Evolutionary conservation across 92 coral and sea anemone species (phyloP).

Genomic region (Porites divaricata): DNA sequence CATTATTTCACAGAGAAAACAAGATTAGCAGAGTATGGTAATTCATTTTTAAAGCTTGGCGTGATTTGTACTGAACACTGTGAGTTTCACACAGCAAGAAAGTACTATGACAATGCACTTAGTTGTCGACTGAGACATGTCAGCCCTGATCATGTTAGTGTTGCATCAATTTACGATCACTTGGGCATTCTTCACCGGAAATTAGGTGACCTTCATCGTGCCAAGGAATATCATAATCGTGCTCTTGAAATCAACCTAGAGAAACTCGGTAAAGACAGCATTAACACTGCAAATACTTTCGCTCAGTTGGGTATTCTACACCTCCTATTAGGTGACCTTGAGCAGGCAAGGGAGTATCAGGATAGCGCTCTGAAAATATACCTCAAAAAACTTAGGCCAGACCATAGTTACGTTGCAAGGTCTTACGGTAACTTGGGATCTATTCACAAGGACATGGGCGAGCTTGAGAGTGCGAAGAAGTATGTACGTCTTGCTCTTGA

Average conservation of each 20-base stretch:
- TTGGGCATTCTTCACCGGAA: not conserved
- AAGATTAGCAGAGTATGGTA: not conserved
- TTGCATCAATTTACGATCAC: not conserved
- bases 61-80: not conserved
- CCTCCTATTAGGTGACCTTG: not conserved
- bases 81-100: not conserved
- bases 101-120: not conserved
- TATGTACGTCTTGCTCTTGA: conserved; percentile 21
- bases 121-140: too few relatives aligned
- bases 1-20: not conserved
- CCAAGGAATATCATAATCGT: conserved; percentile 15
- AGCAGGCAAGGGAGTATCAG: not conserved
- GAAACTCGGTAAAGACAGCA: not conserved
- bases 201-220: not conserved
- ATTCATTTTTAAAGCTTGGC: not conserved
- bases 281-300: too few relatives aligned
- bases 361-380: not conserved
- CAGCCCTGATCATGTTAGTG: not conserved
- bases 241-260: not conserved
- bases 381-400: not conserved
- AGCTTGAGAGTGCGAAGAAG: conserved; percentile 1
- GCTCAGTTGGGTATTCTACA: not conserved
- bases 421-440: not conserved
- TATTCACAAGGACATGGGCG: not conserved
- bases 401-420: not conserved